Conservation (phyloP, 1,140 invertebrate genomes). For the Pseudomyrmex sp. region DNA sequence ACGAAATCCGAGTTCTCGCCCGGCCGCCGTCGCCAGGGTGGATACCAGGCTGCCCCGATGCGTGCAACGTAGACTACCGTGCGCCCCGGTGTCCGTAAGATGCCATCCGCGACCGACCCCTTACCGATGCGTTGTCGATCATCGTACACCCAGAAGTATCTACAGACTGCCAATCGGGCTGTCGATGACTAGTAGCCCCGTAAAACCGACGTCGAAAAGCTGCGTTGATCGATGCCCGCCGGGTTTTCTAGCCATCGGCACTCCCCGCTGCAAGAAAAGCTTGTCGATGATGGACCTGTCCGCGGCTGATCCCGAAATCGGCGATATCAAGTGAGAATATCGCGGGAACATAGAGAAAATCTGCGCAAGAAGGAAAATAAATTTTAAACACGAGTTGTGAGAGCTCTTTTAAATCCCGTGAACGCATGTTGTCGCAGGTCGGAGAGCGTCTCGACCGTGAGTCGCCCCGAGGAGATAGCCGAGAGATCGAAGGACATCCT, state of each 20-base stretch:
- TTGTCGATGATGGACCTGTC: slow-evolving; percentile 78
- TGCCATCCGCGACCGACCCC: slow-evolving; percentile 62
- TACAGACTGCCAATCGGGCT: slow-evolving; percentile 61
- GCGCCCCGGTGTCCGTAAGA: slow-evolving; percentile 66
- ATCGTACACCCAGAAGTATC: slow-evolving; percentile 62
- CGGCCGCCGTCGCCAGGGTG: slow-evolving; percentile 43
- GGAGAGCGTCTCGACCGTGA: slow-evolving; percentile 56
- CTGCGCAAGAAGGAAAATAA: no score
- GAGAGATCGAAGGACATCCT: slow-evolving; percentile 53
- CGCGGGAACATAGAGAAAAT: no score
- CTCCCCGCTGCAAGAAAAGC: slow-evolving; percentile 74
- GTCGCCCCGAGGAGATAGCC: slow-evolving; percentile 28
- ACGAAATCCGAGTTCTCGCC: slow-evolving; percentile 40
- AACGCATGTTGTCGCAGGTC: slow-evolving; percentile 61
- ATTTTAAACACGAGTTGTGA: no score
- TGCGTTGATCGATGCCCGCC: slow-evolving; percentile 43
- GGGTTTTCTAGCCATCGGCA: slow-evolving; percentile 34
- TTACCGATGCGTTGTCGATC: slow-evolving; percentile 64
- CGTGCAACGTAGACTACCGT: slow-evolving; percentile 66
- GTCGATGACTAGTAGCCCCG: slow-evolving; percentile 1
- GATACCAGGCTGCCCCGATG: slow-evolving; percentile 62
- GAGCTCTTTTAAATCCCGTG: no score
- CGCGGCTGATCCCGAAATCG: slow-evolving; percentile 56
- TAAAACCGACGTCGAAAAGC: slow-evolving; percentile 45
- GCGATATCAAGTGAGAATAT: slow-evolving; percentile 69